Base-by-base conservation (phyloP, 1,140 invertebrate species). In the Homalodisca vitripennis region DNA sequence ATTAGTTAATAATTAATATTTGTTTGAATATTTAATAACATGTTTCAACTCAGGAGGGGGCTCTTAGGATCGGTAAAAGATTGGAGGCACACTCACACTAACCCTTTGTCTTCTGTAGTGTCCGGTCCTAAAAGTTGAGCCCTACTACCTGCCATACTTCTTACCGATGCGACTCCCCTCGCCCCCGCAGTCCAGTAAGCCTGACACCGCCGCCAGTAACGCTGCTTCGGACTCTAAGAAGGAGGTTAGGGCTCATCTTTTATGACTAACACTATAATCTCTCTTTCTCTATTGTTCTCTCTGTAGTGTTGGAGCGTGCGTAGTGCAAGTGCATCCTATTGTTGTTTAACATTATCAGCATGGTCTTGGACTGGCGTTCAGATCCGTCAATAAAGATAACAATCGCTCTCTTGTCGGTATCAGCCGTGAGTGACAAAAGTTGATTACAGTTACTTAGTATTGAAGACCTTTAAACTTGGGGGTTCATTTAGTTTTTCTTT, bases 101-200 rank as follows among this genome's bases (percentile, higher is more conserved):
- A n/a, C n/a, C n/a, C n/a, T n/a, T n/a, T n/a, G n/a, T n/a, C n/a
- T n/a, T n/a, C n/a, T 64, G 20, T 66, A 66, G 63, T 66, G 63
- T 34, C 63, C 63, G 63, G 27, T 66, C 10, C 32, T 66, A 47
- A 66, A 66, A 66, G 63, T 46, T 27, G 63, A 66, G 63, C 63
- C 63, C 34, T 66, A 66, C 63, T 66, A 26, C 41, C 41, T 66
- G 63, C 63, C 63, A 24, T 66, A 66, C 63, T 66, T 30, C 41
- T 46, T 66, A 22, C 63, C 63, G 27, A 22, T 66, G 32, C 17
- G 63, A 47, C 55, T 60, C 2, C 24, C 55, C 3, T 60, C 55
- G 13, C 55, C 55, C 10, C 2, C 55, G 22, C 6, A 13, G 22
- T 17, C 34, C 34, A n/a, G n/a, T n/a, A 41, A 41, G 34, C 34